Evolutionary conservation across 2,888 invertebrate genomes (phyloP), one percentile per base, ranked within the genome.

Genomic region (Nebria salina): DNA sequence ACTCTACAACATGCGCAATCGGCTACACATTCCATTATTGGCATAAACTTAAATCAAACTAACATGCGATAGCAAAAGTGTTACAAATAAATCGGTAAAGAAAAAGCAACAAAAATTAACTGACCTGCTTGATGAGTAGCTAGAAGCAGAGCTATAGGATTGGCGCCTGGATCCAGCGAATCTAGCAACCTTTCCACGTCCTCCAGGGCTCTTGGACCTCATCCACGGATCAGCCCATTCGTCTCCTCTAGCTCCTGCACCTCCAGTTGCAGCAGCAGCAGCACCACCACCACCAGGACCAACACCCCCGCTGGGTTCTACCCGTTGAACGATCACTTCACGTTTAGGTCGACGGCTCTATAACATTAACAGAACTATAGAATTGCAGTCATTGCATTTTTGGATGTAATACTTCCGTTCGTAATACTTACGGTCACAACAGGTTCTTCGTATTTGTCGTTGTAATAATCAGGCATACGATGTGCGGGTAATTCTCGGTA

Each of bases 151-250:
- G 83, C 94, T 94, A 85, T 94, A 94, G 25, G 94, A 94, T 83
- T 93, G 92, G 83, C 88, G 87, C 77, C 87, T 90, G 87, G 84
- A 90, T 86, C 41, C 88, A 88, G 85, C 90, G 86, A 85, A 82
- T 26, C 91, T 89, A 76, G 91, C 90, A 7, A 91, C 89, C 83
- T 93, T 92, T 65, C 92, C 86, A 82, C 89, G 91, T 0, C 93
- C 90, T 87, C 89, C 87, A 0, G 93, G 93, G 3, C 93, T 93
- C 85, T 94, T 94, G 2, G 93, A 92, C 54, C 94, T 89, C 94
- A 96, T 96, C 98, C 98, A 98, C 0, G 98, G 98, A 90, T 98
- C 98, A 70, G 95, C 95, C 97, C 98, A 98, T 86, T 97, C 97
- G 87, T 98, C 97, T 0, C 93, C 95, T 70, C 92, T 92, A 77